A percentile compares a stretch with the other conserved stretches of the same genome.
phyloP scores from a whole-genome alignment of 1,140 invertebrate species.

The Drosophila pseudoobscura region DNA sequence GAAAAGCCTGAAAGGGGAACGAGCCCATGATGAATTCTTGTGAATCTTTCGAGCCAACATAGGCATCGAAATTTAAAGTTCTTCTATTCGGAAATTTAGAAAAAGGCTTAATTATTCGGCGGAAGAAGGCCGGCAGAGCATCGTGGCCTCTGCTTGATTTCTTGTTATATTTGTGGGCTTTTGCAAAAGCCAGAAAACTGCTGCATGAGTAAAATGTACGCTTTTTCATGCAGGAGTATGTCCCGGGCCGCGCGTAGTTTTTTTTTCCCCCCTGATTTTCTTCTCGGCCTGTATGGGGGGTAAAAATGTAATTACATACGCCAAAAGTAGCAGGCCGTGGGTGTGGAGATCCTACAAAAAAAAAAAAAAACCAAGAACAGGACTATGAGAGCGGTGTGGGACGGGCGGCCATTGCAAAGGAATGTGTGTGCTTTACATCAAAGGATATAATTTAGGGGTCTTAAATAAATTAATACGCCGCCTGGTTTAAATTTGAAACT shows the following conservation, averaged over 20 bases:
- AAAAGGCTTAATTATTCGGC: too few species aligned
- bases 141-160: neutral
- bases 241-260: conserved; percentile 44
- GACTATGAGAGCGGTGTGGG: conserved; percentile 16
- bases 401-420: conserved; percentile 33
- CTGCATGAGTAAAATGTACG: conserved; percentile 76
- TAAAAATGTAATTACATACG: conserved; percentile 80
- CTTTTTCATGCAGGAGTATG: conserved; percentile 47
- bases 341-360: conserved; percentile 34
- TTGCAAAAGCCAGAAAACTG: conserved; percentile 67
- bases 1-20: too few species aligned
- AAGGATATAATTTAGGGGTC: conserved; percentile 80
- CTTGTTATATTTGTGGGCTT: conserved; percentile 13
- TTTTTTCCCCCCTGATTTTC: conserved; percentile 43
- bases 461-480: conserved; percentile 79
- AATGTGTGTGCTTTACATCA: conserved; percentile 72
- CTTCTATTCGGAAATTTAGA: too few species aligned
- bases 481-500: conserved; percentile 73
- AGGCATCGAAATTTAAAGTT: too few species aligned
- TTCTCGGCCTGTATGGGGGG: conserved; percentile 43
- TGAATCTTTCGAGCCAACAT: too few species aligned
- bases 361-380: conserved; percentile 37
- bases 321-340: conserved; percentile 61
- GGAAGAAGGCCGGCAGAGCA: neutral
- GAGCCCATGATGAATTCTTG: too few species aligned